Percentiles rank a stretch among this genome's conserved stretches.
These are phyloP conservation scores for Neotoma lepida DNA, from an alignment of 2,113 vertebrate species.

Conservation along the genomic window DNA sequence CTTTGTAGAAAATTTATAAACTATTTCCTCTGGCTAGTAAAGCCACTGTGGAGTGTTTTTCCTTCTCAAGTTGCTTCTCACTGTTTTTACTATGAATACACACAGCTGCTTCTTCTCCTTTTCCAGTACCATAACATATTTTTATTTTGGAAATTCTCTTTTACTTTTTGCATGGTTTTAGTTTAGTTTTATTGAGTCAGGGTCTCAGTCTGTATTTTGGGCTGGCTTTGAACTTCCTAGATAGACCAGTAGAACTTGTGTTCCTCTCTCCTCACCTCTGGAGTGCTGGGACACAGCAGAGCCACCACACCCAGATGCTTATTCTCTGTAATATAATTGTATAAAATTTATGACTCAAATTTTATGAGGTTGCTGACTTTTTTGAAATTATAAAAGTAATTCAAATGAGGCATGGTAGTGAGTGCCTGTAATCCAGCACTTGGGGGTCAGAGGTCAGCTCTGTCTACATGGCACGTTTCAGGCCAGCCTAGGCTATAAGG, in stretches of 20 bases:
- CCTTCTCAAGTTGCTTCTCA: conserved; percentile 13
- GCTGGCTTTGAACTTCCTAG: neutral
- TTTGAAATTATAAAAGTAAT: neutral
- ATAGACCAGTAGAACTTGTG: neutral
- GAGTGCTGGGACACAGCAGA: neutral
- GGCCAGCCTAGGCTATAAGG: neutral
- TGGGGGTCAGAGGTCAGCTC: neutral
- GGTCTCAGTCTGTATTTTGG: neutral
- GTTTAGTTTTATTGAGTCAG: neutral
- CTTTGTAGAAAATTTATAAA: conserved; percentile 39
- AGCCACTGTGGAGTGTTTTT: neutral
- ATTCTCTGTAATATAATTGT: neutral
- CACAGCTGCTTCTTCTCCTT: neutral
- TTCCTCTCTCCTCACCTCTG: neutral
- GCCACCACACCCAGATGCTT: neutral
- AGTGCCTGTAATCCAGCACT: neutral
- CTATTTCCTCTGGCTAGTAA: neutral
- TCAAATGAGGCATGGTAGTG: neutral
- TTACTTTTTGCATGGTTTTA: neutral
- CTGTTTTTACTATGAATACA: neutral
- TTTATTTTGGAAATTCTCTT: conserved; percentile 23
- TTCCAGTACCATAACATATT: neutral
- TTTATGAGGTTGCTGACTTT: conserved; percentile 13
- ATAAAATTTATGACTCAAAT: conserved; percentile 39
- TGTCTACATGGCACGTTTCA: neutral